Evolutionary conservation across 1,140 invertebrate genomes (phyloP), one percentile per base, ranked within the genome.

Genomic region (Thaumatotibia leucotreta): DNA sequence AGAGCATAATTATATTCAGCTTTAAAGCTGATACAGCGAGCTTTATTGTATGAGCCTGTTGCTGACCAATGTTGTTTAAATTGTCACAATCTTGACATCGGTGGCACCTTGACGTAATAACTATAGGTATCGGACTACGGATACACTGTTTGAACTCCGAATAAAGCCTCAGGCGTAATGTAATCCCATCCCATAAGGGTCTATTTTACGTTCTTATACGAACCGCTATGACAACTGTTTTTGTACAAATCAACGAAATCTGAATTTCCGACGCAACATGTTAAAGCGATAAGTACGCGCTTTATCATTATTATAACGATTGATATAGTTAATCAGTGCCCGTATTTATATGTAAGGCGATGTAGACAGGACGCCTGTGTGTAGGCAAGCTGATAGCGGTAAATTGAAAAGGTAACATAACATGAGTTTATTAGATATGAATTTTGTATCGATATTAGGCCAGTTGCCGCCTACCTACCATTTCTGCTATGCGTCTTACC

Each of bases 371-470:
- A 71, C 70, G 70, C 63, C 77, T 80, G 75, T 80, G 75, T 84
- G 78, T 77, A 50, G 29, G 63, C 35, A 73, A 75, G 68, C 67
- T 71, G 85, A 88, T 88, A 88, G 85, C 85, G 85, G 85, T 74
- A 70, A 77, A 77, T 70, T 76, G 74, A 74, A 83, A 88, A 85
- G 79, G 79, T 72, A 63, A 74, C 73, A 79, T 76, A 85, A 86
- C 85, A 88, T 73, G 83, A 70, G 79, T 86, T 83, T 80, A 80
- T 83, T 79, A 79, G 85, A 88, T 88, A 88, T 78, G 79, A 84
- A 78, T 80, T 79, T 82, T 82, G 81, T 82, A 79, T 76, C 73
- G 79, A 82, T 81, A 84, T 85, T 76, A 63, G 39, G 17, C 65
- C 69, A 71, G 70, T 75, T 73, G 71, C 74, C 66, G 61, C 74